Conservation (phyloP, 2,113 vertebrate species). For the Hiodon alosoides region DNA sequence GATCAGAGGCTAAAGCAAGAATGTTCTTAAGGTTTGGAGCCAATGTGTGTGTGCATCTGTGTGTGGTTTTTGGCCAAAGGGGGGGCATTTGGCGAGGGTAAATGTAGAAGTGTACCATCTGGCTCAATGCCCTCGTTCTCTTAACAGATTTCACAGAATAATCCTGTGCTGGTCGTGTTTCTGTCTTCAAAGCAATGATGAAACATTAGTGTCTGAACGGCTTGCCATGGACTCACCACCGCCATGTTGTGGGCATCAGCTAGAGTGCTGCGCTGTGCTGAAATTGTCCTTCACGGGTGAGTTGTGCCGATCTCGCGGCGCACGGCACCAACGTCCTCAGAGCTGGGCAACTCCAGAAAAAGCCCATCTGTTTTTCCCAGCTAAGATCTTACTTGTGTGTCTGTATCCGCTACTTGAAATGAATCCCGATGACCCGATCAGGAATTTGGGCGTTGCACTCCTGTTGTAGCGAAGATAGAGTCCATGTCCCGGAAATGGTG, state of each 20-base stretch:
- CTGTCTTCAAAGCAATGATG: neutral
- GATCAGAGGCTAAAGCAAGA: neutral
- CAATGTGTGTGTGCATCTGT: slow-evolving; percentile 1
- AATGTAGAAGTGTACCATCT: slow-evolving; percentile 37
- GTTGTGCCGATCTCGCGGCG: no score
- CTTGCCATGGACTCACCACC: neutral
- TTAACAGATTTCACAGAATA: neutral
- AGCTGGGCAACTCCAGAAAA: no score
- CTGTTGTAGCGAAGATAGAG: no score
- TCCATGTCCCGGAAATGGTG: no score
- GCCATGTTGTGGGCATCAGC: neutral
- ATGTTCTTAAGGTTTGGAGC: slow-evolving; percentile 42
- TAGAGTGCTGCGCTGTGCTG: neutral
- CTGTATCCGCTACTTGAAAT: no score
- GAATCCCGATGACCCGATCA: no score
- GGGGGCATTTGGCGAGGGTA: neutral
- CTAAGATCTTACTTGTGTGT: no score
- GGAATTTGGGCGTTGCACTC: no score
- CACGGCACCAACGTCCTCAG: no score
- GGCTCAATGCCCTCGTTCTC: slow-evolving; percentile 35
- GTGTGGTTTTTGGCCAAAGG: neutral
- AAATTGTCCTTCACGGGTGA: neutral
- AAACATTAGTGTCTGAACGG: neutral
- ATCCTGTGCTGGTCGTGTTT: neutral
- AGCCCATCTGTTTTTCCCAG: no score